A percentile compares a stretch with the other conserved stretches of the same genome.
Conservation (phyloP, 2,888 invertebrate genomes). For the Sericinus montela region DNA sequence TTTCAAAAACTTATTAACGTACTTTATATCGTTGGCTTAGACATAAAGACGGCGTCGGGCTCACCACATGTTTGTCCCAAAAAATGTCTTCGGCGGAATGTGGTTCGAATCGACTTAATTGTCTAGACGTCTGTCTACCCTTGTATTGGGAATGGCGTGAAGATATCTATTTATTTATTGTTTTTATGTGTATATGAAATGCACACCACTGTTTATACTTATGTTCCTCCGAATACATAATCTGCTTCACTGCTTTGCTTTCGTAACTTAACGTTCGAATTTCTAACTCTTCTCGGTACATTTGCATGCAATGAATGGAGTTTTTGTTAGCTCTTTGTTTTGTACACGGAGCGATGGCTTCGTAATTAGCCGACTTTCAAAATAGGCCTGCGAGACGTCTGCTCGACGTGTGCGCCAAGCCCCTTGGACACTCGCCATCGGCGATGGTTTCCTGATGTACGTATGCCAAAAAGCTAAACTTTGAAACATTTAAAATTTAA, state of each 20-base stretch:
- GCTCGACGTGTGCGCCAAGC: conserved; percentile 7
- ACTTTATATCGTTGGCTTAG: too few relatives aligned
- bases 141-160: too few relatives aligned
- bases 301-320: conserved; percentile 28
- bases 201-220: too few relatives aligned
- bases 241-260: conserved; percentile 1
- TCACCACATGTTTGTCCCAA: too few relatives aligned
- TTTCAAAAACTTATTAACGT: too few relatives aligned
- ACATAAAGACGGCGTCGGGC: too few relatives aligned
- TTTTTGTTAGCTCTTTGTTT: conserved; percentile 24
- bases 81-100: too few relatives aligned
- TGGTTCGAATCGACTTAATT: too few relatives aligned
- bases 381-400: conserved; percentile 21
- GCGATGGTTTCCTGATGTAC: conserved; percentile 6
- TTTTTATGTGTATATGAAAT: too few relatives aligned
- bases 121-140: too few relatives aligned
- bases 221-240: not conserved
- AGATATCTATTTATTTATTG: too few relatives aligned
- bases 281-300: conserved; percentile 22
- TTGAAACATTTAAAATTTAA: conserved; percentile 5
- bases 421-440: conserved; percentile 19
- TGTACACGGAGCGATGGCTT: conserved; percentile 19
- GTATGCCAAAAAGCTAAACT: not conserved
- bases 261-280: conserved; percentile 12
- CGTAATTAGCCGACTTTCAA: conserved; percentile 23